phyloP scores from a whole-genome alignment of 2,888 invertebrate species.

The Mayetiola destructor region DNA sequence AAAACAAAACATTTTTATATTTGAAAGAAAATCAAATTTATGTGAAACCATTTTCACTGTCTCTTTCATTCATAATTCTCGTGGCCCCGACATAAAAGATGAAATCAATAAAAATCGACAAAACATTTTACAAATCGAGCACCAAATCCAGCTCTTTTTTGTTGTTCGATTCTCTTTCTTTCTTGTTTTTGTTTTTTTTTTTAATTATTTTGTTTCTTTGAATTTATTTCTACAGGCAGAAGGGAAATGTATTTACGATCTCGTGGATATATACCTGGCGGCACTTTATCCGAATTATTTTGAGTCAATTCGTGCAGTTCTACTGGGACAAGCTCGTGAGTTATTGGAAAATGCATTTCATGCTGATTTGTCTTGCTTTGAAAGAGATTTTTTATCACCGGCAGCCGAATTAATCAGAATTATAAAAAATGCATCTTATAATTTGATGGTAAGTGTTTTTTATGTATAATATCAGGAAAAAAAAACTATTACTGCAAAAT shows the following conservation, averaged over 20 bases:
- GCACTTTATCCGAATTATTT: constrained; percentile 46
- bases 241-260: constrained; percentile 21
- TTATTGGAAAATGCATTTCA: constrained; percentile 49
- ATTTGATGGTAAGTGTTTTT: constrained; percentile 31
- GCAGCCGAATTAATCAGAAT: constrained; percentile 42
- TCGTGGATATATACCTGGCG: constrained; percentile 49
- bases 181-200: not conserved
- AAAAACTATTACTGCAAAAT: no score
- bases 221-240: constrained; percentile 13
- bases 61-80: no score
- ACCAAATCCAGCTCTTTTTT: no score
- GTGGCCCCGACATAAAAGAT: no score
- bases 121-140: not conserved
- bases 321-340: constrained; percentile 54
- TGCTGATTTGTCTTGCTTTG: constrained; percentile 47
- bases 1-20: no score
- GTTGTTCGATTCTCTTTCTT: no score
- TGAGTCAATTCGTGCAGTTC: constrained; percentile 41
- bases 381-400: constrained; percentile 46
- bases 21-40: no score
- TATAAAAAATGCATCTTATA: constrained; percentile 36
- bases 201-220: constrained; percentile 16
- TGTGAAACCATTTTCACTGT: no score
- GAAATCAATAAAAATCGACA: no score
- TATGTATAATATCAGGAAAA: no score